Evolutionary conservation across 1,140 invertebrate species (phyloP).

Genomic region (Choristoneura fumiferana): DNA sequence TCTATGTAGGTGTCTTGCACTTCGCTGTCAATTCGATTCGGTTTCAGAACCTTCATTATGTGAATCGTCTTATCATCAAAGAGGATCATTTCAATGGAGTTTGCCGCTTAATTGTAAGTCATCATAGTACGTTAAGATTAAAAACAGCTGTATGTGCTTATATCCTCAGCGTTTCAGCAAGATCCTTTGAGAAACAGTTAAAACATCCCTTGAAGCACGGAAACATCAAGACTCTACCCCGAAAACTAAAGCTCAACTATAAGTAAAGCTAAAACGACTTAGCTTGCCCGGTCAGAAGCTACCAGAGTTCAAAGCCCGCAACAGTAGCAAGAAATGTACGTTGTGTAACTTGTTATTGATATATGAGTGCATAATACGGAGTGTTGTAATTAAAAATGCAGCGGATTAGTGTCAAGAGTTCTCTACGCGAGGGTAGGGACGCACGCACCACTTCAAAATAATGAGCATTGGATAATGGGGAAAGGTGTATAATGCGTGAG

Average conservation of each 20-base stretch:
- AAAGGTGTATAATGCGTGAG: slow-evolving; percentile 15
- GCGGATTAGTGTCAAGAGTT: slow-evolving; percentile 17
- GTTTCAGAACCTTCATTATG: no score
- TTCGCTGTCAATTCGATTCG: no score
- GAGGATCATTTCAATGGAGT: no score
- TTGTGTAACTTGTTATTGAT: not conserved
- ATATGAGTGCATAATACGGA: not conserved
- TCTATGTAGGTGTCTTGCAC: no score
- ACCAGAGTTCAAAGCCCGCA: no score
- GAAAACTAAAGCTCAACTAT: not conserved
- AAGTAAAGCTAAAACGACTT: no score
- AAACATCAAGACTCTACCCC: not conserved
- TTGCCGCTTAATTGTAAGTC: no score
- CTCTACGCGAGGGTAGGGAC: slow-evolving; percentile 18
- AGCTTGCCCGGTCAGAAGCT: not conserved
- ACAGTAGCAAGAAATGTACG: not conserved
- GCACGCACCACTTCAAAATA: slow-evolving; percentile 32
- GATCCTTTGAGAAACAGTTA: not conserved
- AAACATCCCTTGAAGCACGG: not conserved
- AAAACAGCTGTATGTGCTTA: no score
- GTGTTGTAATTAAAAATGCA: slow-evolving; percentile 19
- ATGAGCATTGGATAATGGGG: slow-evolving; percentile 25
- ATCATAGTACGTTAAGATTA: no score
- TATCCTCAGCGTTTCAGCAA: no score
- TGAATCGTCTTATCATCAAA: no score